These are phyloP conservation scores for Nomada ruficornis DNA, from an alignment of 2,888 invertebrate species.

Conservation along the genomic window DNA sequence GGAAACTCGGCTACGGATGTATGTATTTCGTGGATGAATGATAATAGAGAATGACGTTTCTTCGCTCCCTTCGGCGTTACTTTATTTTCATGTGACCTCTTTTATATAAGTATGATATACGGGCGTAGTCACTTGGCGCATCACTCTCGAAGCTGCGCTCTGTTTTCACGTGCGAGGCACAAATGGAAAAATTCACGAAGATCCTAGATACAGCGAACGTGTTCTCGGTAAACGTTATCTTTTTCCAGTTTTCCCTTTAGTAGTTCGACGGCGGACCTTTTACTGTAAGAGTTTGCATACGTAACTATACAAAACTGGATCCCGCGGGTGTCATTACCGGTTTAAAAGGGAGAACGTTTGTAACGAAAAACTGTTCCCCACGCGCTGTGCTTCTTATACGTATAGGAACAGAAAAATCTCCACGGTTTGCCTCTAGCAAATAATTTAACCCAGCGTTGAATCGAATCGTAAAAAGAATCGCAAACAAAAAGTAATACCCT, in stretches of 20 bases:
- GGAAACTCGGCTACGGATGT: background rate
- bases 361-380: conserved; percentile 18
- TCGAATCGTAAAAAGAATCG: conserved; percentile 26
- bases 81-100: conserved; percentile 40
- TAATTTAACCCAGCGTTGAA: conserved; percentile 29
- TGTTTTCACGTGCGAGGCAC: conserved; percentile 36
- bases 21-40: conserved; percentile 16
- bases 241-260: conserved; percentile 4
- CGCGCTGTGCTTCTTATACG: conserved; percentile 11
- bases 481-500: background rate
- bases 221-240: conserved; percentile 44
- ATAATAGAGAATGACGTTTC: conserved; percentile 44
- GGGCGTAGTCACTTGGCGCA: conserved; percentile 31
- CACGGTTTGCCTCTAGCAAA: conserved; percentile 7
- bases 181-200: conserved; percentile 62
- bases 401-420: conserved; percentile 3
- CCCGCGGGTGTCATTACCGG: conserved; percentile 54
- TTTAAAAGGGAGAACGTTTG: conserved; percentile 43
- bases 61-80: conserved; percentile 10
- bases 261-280: conserved; percentile 61
- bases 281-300: conserved; percentile 67
- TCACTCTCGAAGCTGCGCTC: conserved; percentile 23
- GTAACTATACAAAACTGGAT: conserved; percentile 60
- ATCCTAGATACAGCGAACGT: conserved; percentile 42
- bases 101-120: conserved; percentile 25